Base-by-base conservation (phyloP, 1,140 invertebrate species). In the Microplitis demolitor region DNA sequence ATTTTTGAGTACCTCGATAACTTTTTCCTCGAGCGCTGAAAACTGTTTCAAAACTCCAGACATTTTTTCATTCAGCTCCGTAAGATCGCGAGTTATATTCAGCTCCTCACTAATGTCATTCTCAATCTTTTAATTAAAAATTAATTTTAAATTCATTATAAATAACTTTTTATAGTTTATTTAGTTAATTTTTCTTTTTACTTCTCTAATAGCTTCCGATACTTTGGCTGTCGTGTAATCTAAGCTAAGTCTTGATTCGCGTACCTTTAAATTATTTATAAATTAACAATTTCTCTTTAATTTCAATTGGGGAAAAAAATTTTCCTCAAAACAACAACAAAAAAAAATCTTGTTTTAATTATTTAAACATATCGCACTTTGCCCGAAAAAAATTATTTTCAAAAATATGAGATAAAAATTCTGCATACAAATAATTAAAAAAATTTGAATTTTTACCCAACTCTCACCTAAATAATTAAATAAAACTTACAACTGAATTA, bases 91-190 rank as follows among this genome's bases (percentile, higher is more conserved):
- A 35, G 84, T 86, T 4, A 86, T 71, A 16, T 78, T 72, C 4
- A 86, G 64, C 70, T 86, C 84, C 45, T 75, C 78, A 0, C 72
- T 77, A 2, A 86, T 78, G 37, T 86, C 84, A 4, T 69, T 71
- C 53, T 83, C 77, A 58, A 86, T 83, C 84, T 86, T 11, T 0
- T 2, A 63, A 24, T 50, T 66, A 50, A 60, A 60, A 68, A 54
- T 61, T 34, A 13, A 24, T 6, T 37, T 39, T 0, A 37, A 50
- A 33, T 6, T 54, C 34, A 16, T 68, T 50, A 39, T 64, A 1
- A 37, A 16, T 4, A 51, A 75, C 66, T 73, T 60, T 31, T 63
- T 8, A 54, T 24, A 68, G 67, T 31, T 71, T 60, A 14, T 58
- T n/a, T n/a, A 58, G 13, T 16, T 53, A 2, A n/a, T 45, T 53